Conservation (phyloP, 2,888 invertebrate species). For the Lucinisca nassula region DNA sequence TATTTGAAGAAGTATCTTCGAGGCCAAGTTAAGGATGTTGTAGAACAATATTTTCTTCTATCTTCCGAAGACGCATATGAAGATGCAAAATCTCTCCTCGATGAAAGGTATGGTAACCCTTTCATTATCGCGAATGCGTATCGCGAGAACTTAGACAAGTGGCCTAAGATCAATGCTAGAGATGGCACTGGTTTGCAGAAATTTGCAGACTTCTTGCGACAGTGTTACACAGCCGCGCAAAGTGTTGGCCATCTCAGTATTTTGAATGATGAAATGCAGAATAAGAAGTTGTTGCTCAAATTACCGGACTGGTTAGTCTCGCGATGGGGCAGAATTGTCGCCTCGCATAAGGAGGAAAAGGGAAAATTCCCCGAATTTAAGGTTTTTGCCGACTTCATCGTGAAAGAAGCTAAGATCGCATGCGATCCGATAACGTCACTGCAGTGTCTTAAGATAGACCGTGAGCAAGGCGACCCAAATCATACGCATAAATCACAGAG, state of each 20-base stretch:
- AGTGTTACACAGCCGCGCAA: slow-evolving; percentile 43
- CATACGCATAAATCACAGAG: not conserved
- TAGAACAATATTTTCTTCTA: slow-evolving; percentile 23
- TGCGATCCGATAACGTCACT: slow-evolving; percentile 66
- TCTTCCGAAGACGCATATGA: slow-evolving; percentile 41
- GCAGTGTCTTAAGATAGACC: slow-evolving; percentile 1
- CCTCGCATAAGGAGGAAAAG: slow-evolving; percentile 8
- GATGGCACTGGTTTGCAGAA: slow-evolving; percentile 30
- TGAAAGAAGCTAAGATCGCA: slow-evolving; percentile 59
- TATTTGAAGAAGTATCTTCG: slow-evolving; percentile 31
- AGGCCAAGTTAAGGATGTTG: slow-evolving; percentile 9
- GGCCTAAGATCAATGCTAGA: slow-evolving; percentile 45
- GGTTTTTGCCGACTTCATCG: slow-evolving; percentile 58
- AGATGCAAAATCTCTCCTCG: slow-evolving; percentile 48
- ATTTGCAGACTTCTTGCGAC: slow-evolving; percentile 45
- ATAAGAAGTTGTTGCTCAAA: slow-evolving; percentile 50
- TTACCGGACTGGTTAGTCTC: slow-evolving; percentile 47
- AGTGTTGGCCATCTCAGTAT: slow-evolving; percentile 10
- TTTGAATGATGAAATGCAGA: slow-evolving; percentile 54
- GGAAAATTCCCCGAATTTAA: slow-evolving; percentile 38
- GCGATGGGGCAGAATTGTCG: slow-evolving; percentile 39
- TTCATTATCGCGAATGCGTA: slow-evolving; percentile 53
- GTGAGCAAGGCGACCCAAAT: not conserved
- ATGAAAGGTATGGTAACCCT: slow-evolving; percentile 58
- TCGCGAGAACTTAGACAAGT: slow-evolving; percentile 55